Percentiles rank a stretch among this genome's conserved stretches.
Evolutionary conservation across 2,113 vertebrate species (phyloP).

Genomic region (Chelonoidis abingdonii): DNA sequence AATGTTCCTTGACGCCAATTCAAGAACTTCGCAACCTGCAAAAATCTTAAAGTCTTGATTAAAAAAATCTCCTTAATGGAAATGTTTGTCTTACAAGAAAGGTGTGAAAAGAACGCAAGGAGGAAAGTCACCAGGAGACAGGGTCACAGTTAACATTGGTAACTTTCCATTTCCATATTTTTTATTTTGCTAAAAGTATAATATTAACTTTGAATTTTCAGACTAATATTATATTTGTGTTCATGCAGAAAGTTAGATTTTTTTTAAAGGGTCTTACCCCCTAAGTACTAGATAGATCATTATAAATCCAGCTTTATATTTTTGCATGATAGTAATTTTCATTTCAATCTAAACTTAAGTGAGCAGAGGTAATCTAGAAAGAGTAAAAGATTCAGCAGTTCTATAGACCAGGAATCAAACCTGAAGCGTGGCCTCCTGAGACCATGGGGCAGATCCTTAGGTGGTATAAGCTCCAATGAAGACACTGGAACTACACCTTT

Average conservation of each 20-base stretch:
- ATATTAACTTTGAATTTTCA: not conserved
- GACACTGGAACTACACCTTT: not conserved
- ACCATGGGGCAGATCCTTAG: not conserved
- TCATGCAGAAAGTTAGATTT: not conserved
- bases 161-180: not conserved
- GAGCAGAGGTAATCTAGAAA: not conserved
- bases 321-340: not conserved
- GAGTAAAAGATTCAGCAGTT: not conserved
- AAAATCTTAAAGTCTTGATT: not conserved
- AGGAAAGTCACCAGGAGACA: not conserved
- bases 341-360: not conserved
- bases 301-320: constrained; percentile 1
- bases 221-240: not conserved
- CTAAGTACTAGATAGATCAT: not conserved
- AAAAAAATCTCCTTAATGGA: not conserved
- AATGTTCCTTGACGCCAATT: not conserved
- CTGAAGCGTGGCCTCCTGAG: not conserved
- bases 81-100: not conserved
- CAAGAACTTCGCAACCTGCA: not conserved
- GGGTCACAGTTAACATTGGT: not conserved
- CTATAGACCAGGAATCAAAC: not conserved
- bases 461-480: not conserved
- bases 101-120: not conserved
- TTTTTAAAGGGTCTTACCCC: not conserved
- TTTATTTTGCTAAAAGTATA: not conserved